A percentile compares a stretch with the other conserved stretches of the same genome.
Evolutionary conservation across 2,113 vertebrate genomes (phyloP).

Genomic region (Heterocephalus glaber): DNA sequence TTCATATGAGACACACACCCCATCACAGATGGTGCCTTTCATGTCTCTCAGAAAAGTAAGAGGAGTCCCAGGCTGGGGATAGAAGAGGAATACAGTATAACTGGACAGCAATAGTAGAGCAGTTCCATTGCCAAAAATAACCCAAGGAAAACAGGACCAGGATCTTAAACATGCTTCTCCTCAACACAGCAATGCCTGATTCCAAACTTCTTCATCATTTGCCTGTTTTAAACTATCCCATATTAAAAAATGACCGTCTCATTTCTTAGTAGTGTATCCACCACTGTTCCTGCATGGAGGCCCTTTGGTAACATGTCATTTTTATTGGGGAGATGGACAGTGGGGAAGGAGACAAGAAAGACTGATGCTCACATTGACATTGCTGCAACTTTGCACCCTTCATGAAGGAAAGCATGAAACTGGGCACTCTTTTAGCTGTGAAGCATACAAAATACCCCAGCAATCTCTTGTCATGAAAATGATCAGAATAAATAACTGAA

Average conservation of each 20-base stretch:
- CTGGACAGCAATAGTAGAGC: neutral
- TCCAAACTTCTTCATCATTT: neutral
- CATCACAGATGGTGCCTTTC: neutral
- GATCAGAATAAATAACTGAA: neutral
- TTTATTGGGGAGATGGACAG: neutral
- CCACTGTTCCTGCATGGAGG: neutral
- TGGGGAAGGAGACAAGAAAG: neutral
- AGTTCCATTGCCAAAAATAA: neutral
- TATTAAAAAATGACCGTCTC: neutral
- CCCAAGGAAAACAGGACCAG: neutral
- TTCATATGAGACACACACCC: neutral
- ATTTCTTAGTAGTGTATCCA: neutral
- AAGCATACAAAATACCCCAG: neutral
- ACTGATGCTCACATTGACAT: neutral
- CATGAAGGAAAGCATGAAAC: neutral
- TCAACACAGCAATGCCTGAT: too few species aligned
- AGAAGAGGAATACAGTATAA: too few species aligned
- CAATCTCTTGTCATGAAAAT: neutral
- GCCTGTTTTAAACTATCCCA: constrained; percentile 10
- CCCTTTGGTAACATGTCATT: neutral
- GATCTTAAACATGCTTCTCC: neutral
- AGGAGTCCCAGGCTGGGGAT: neutral
- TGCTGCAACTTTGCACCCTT: neutral
- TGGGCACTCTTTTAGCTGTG: neutral
- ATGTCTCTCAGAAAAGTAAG: neutral